A percentile compares a stretch with the other conserved stretches of the same genome.
phyloP scores from a whole-genome alignment of 1,140 invertebrate genomes.

The Drosophila parabipectinata region DNA sequence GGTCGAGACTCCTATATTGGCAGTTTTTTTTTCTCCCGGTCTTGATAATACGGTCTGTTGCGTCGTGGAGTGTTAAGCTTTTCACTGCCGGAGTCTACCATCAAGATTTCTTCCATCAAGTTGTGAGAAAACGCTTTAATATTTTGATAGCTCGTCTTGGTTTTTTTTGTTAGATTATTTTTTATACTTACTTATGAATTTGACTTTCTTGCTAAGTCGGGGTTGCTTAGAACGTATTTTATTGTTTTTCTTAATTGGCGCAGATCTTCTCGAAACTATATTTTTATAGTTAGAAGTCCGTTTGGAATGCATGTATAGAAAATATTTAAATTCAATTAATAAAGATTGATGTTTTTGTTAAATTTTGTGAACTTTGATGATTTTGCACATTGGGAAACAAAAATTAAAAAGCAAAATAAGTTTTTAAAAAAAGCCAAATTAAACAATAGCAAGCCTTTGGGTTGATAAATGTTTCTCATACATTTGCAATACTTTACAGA shows the following conservation, averaged over 20 bases:
- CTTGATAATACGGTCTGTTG: too few relatives aligned
- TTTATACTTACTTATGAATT: conserved; percentile 93
- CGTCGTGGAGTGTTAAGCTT: background rate
- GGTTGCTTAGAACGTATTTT: conserved; percentile 88
- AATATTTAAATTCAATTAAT: conserved; percentile 8
- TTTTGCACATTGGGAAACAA: background rate
- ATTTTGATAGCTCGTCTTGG: too few relatives aligned
- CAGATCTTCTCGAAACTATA: conserved; percentile 86
- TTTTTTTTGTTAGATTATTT: background rate
- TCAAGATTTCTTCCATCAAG: background rate
- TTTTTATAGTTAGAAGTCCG: conserved; percentile 13
- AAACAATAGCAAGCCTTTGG: background rate
- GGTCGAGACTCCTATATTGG: background rate
- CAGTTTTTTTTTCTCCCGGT: background rate
- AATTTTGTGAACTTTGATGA: background rate
- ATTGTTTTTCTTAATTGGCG: conserved; percentile 91
- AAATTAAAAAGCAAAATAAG: background rate
- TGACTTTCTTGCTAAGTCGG: conserved; percentile 93
- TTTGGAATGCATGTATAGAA: conserved; percentile 39
- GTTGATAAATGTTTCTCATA: background rate
- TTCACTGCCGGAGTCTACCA: background rate
- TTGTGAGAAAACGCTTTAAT: too few relatives aligned
- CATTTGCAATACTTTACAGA: background rate
- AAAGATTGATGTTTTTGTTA: background rate
- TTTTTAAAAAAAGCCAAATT: background rate